Evolutionary conservation across 2,888 invertebrate genomes (phyloP), one percentile per base, ranked within the genome.

Genomic region (Limnephilus auricula): DNA sequence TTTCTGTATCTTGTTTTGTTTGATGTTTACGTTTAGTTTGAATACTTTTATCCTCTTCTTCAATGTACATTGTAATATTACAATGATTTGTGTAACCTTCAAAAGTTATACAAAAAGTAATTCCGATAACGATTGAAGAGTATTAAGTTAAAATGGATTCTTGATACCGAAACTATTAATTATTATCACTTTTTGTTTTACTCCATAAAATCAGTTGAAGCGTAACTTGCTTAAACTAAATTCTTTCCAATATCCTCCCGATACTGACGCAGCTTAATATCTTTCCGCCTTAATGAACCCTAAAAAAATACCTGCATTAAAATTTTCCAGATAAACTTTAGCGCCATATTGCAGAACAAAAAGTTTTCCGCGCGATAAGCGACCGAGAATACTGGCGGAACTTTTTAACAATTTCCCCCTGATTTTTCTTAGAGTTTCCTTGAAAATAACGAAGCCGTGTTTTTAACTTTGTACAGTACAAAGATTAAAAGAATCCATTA

Each of bases 281-380:
- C 50, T 87, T 50, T 87, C 86, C 90, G 78, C 87, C 84, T 40
- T 92, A 92, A 91, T 92, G 91, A 92, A 91, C 90, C 90, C 90
- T 91, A 91, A 91, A 93, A 92, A 92, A 93, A 92, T 91, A 90
- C 92, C 91, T 90, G 93, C 93, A 93, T 93, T 93, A 93, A 93
- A 92, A 91, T 91, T 93, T 91, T 90, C 91, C 84, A 87, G 91
- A 86, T 91, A 91, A 89, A 91, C 83, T 91, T 91, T 34, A 18
- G 65, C 87, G 79, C 80, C 91, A 89, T 82, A 89, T 86, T 89
- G 91, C 83, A 65, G 80, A 79, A 86, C 34, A 89, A 91, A 92
- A 91, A 45, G 40, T 89, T 82, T 92, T 91, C 91, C 91, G 83
- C 91, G 82, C 92, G 80, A 90, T 92, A 88, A 80, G 79, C 65